Percentiles rank a stretch among this genome's conserved stretches.
These are phyloP conservation scores for Antheraea mylitta DNA, from an alignment of 1,140 invertebrate species.

Conservation along the genomic window DNA sequence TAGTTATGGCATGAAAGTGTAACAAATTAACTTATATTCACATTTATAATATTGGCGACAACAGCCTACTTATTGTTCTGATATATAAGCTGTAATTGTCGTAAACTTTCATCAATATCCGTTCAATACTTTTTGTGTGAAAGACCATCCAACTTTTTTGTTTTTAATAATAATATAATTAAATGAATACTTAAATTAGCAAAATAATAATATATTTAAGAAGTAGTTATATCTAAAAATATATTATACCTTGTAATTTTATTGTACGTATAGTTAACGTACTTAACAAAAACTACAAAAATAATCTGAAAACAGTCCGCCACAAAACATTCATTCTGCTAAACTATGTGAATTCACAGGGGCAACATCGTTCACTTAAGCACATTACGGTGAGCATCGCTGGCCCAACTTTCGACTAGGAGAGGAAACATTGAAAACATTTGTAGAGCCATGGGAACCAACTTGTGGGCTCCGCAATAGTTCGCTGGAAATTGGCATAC, in stretches of 20 bases:
- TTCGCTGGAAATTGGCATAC: conserved; percentile 37
- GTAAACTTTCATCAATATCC: too few species aligned
- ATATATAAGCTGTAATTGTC: too few species aligned
- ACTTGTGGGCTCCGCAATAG: conserved; percentile 38
- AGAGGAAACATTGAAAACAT: conserved; percentile 64
- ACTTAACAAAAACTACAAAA: conserved; percentile 10
- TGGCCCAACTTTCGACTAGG: conserved; percentile 47
- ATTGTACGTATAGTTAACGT: too few species aligned
- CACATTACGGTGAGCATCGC: conserved; percentile 53
- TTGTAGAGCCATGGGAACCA: conserved; percentile 48
- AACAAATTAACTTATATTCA: too few species aligned
- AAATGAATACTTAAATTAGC: too few species aligned
- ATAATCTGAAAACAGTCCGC: conserved; percentile 27
- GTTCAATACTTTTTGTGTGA: too few species aligned
- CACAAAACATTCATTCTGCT: conserved; percentile 42
- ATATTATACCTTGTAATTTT: neutral
- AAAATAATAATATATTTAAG: too few species aligned
- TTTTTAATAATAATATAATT: too few species aligned
- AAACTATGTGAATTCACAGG: conserved; percentile 53
- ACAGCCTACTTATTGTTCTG: too few species aligned
- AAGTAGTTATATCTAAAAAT: neutral
- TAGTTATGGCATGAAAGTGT: too few species aligned
- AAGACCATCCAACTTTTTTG: too few species aligned
- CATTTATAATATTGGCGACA: too few species aligned
- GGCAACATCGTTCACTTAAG: conserved; percentile 71